Evolutionary conservation across 2,797 vertebrate genomes (phyloP), one percentile per base, ranked within the genome.

Genomic region (Helicolenus hilgendorfi): DNA sequence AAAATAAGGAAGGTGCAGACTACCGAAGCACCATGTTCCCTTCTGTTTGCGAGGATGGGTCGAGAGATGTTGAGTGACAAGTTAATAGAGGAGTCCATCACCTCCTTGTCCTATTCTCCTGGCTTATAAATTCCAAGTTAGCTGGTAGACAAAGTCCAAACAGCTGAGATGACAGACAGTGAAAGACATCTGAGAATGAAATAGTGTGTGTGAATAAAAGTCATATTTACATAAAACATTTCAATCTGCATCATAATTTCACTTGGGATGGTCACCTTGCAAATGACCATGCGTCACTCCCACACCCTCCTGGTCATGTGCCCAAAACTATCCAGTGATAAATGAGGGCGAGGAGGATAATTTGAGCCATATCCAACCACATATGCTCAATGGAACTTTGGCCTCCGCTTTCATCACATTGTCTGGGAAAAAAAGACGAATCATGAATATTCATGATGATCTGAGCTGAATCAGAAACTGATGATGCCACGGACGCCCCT

Each of bases 391-490:
- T 58, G 69, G 65, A 88, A 78, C 86, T 85, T 68, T 89, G 81
- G 84, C 87, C 83, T 27, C 9, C 5, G 67, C 74, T 79, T 73
- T 92, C 89, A 82, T 87, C 80, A 73, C 62, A 62, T 77, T 87
- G 89, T 92, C 89, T 81, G 81, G 49, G 64, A 85, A 81, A 85
- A 85, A 53, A 76, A 77, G 55, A 74, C 7, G 5, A 53, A 9
- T 8, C 31, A 74, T 95, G 89, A 93, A 96, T 92, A 95, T 95
- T 94, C 81, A 95, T 91, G 80, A 95, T 89, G 80, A 76, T n/a
- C 69, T 4, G 73, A 81, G 72, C 79, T 71, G 71, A 88, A 62
- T 84, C 83, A 76, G 73, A 81, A 74, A 33, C 64, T 13, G 83
- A 87, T 79, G 85, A 85, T 72, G 75, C 79, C 45, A 31, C 73